A percentile compares a stretch with the other conserved stretches of the same genome.
Conservation (phyloP, 2,113 vertebrate species). For the Cochlearius cochlearius region DNA sequence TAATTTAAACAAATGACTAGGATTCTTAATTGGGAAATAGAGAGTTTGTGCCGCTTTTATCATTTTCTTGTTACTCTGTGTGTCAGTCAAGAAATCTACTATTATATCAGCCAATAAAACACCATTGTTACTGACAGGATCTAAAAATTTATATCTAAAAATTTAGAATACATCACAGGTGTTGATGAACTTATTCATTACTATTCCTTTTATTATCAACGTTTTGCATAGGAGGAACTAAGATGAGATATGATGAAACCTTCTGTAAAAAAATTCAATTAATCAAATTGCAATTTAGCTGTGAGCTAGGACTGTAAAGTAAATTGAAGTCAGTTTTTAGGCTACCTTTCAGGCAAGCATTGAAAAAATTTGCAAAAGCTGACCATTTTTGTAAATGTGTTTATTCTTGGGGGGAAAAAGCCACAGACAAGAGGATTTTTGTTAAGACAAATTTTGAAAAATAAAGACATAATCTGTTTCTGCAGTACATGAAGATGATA, state of each 20-base stretch:
- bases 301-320: background rate
- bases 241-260: background rate
- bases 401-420: background rate
- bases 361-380: background rate
- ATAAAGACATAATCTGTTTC: background rate
- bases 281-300: background rate
- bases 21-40: background rate
- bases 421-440: background rate
- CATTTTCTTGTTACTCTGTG: background rate
- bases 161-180: background rate
- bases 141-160: background rate
- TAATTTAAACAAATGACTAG: conserved; percentile 28
- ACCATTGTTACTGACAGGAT: background rate
- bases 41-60: background rate
- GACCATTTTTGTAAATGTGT: background rate
- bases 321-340: background rate
- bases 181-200: background rate
- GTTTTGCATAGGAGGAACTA: background rate
- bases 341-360: background rate
- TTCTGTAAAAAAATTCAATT: background rate
- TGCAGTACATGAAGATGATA: background rate
- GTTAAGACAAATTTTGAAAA: background rate
- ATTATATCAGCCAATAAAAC: background rate
- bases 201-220: background rate
- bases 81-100: background rate